These are phyloP conservation scores for Heliconius eleuchia DNA, from an alignment of 1,140 invertebrate genomes.

Conservation along the genomic window DNA sequence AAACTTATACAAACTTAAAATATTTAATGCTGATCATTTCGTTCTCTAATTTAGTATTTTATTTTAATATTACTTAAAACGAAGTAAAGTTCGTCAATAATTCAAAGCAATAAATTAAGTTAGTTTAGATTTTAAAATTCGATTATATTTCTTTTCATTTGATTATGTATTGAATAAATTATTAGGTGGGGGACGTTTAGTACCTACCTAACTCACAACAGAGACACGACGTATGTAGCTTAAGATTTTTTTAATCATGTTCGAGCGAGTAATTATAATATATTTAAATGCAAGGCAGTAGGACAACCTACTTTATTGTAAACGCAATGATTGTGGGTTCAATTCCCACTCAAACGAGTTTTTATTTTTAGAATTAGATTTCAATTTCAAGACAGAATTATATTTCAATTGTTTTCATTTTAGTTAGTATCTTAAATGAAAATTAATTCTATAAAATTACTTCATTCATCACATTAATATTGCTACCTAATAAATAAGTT, in stretches of 20 bases:
- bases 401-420: too few relatives aligned
- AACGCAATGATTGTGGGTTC: not conserved
- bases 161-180: slow-evolving; percentile 48
- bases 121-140: slow-evolving; percentile 40
- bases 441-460: not conserved
- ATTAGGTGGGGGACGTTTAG: slow-evolving; percentile 27
- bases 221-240: not conserved
- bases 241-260: too few relatives aligned
- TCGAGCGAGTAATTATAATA: too few relatives aligned
- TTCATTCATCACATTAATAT: too few relatives aligned
- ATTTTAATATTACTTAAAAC: not conserved
- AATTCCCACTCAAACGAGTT: not conserved
- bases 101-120: slow-evolving; percentile 39
- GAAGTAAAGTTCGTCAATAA: slow-evolving; percentile 32
- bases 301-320: too few relatives aligned
- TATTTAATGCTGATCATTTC: not conserved
- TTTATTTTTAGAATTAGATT: too few relatives aligned
- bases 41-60: not conserved
- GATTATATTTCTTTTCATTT: slow-evolving; percentile 42
- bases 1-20: too few relatives aligned
- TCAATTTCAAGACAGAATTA: too few relatives aligned
- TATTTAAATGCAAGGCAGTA: too few relatives aligned
- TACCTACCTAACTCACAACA: not conserved
- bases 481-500: too few relatives aligned
- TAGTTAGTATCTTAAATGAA: not conserved